Base-by-base conservation (phyloP, 2,113 vertebrate species). In the Ochotona princeps region DNA sequence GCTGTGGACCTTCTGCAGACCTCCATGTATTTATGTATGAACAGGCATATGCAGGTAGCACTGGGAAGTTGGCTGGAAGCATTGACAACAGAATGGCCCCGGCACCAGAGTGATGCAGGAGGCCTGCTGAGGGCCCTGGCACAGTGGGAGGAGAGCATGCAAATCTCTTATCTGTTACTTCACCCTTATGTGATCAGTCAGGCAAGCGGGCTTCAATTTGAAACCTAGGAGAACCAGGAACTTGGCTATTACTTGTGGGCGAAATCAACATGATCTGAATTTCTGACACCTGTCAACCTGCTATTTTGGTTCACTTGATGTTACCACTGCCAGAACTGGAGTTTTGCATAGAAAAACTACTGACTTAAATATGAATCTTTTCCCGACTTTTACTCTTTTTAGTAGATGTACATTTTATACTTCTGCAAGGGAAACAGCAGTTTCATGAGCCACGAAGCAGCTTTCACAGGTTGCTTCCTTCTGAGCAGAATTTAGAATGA, bases 401-500 rank as follows among this genome's bases (percentile, higher is more conserved):
- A 14, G 54, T 17, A 15, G 54, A 57, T 18, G 18, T 13, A 17
- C 18, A 18, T 17, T 44, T 11, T 57, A 18, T 57, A 17, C 54
- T 17, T 57, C 4, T 57, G 54, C 3, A 57, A 57, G 54, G 54
- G 54, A 57, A 18, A 57, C 18, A 57, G 54, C 54, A 20, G 54
- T 44, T 51, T 32, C 83, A 9, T 89, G 69, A 82, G 44, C 51
- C 89, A 13, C 35, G 35, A 38, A 72, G 18, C 73, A 85, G 18
- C 57, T 47, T 44, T 81, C 21, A 44, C 25, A 28, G 66, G 75
- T 88, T 81, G 25, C 32, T 83, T 73, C 28, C n/a, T 65, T 84
- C 83, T 74, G 30, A 67, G 49, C 61, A 65, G 70, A 83, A 38
- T 88, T 87, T 65, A 21, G 30, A 93, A 72, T 69, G 66, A 92